phyloP scores from a whole-genome alignment of 2,113 vertebrate genomes.

The Hydrolagus affinis region DNA sequence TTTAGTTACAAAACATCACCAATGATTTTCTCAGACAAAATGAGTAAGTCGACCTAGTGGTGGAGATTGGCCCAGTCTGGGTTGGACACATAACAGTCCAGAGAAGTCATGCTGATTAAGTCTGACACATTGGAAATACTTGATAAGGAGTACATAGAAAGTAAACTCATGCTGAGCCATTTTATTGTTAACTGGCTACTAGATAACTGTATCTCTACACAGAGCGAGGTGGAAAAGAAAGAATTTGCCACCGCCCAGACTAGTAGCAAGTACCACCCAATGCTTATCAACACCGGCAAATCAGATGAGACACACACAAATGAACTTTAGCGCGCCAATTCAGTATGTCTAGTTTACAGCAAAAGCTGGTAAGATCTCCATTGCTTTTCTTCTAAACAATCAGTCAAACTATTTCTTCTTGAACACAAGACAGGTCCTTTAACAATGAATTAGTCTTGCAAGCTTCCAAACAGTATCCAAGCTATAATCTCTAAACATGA shows the following conservation, averaged over 20 bases:
- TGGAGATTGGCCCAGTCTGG: no score
- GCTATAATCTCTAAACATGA: neutral
- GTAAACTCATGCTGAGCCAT: neutral
- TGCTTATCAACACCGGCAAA: neutral
- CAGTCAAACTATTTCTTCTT: neutral
- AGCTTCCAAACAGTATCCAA: neutral
- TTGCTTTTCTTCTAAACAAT: neutral
- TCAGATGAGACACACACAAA: neutral
- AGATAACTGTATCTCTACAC: neutral
- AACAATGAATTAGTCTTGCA: neutral
- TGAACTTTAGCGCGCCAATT: neutral
- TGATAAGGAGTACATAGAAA: neutral
- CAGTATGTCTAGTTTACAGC: neutral
- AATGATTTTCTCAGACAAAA: no score
- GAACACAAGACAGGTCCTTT: neutral
- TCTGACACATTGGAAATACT: no score
- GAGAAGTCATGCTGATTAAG: no score
- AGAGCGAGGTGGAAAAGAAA: neutral
- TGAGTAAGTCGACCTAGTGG: no score
- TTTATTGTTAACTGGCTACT: neutral
- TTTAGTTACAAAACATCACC: no score
- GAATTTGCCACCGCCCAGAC: neutral
- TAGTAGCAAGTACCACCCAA: neutral
- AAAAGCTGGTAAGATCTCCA: neutral
- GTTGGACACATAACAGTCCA: no score